Base-by-base conservation (phyloP, 2,797 vertebrate species). In the Parotocinclus haroldoi region DNA sequence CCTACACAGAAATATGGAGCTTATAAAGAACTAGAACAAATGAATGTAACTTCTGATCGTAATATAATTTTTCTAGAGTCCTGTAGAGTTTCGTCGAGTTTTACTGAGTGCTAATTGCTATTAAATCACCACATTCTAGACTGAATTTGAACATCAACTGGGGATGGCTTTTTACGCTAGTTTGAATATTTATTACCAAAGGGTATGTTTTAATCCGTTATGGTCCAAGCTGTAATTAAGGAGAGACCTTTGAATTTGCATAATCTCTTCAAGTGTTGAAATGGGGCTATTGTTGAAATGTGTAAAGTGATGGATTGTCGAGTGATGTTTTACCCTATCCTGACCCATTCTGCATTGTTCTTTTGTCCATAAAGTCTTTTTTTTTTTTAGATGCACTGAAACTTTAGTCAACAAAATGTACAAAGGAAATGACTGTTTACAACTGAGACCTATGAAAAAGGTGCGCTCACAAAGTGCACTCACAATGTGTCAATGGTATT, bases 241-340 rank as follows among this genome's bases (percentile, higher is more conserved):
- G 63, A 55, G 51, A 10, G 17, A 16, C 8, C 8, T 13, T 66
- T 49, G 42, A 56, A 72, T 72, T 72, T 72, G 44, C 63, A 72
- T 72, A 72, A 66, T 72, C 63, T 44, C 11, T 51, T 56, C 7
- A 56, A 55, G 37, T 49, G 51, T 18, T 66, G 19, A 39, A 55
- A 60, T 16, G 40, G 9, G 40, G 14, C 27, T 42, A 17, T 16
- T 50, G 27, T 27, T 5, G 60, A n/a, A n/a, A 17, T 11, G 10
- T 51, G 9, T 16, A 7, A 27, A 9, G 16, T 10, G 17, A 42
- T 17, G 56, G 18, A 54, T 27, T 27, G 27, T 27, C 2, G 27
- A 62, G 46, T 39, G 48, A 18, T 48, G 45, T 11, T 63, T 65
- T 40, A 16, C 7, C 18, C 18, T 58, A 14, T 39, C 68, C 46